Evolutionary conservation across 2,113 vertebrate genomes (phyloP).

Genomic region (Pterocles orientalis): DNA sequence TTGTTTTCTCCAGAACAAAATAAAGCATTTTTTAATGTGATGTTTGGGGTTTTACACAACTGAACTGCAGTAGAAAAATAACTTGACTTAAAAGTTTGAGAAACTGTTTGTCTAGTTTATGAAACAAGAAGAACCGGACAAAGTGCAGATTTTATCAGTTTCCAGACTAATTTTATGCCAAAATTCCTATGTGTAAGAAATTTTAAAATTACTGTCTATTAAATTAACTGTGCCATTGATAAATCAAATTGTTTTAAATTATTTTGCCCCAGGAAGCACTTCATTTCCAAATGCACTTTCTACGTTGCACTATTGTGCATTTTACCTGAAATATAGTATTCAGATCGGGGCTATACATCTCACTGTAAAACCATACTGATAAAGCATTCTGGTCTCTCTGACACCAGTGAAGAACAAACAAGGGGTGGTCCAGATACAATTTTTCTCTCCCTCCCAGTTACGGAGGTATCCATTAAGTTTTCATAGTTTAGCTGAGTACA

Average conservation of each 20-base stretch:
- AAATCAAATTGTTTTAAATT: neutral
- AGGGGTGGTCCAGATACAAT: neutral
- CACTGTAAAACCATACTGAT: neutral
- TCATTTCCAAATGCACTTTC: neutral
- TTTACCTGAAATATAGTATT: constrained; percentile 29
- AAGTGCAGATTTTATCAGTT: neutral
- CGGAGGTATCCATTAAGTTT: constrained; percentile 1
- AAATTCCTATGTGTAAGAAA: neutral
- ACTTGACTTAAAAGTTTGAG: neutral
- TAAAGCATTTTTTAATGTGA: neutral
- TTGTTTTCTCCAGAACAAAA: constrained; percentile 14
- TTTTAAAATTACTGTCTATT: neutral
- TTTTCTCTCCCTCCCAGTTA: neutral
- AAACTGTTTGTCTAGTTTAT: constrained; percentile 20
- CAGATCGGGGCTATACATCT: neutral
- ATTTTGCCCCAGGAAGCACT: neutral
- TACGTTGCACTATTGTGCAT: neutral
- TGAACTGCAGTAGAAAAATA: constrained; percentile 20
- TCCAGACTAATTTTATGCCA: neutral
- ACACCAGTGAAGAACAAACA: neutral
- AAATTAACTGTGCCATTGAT: neutral
- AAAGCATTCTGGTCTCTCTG: constrained; percentile 5
- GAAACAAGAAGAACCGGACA: neutral
- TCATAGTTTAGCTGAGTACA: neutral
- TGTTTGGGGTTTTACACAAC: neutral